Evolutionary conservation across 2,888 invertebrate species (phyloP).

Genomic region (Leucozona laternaria): DNA sequence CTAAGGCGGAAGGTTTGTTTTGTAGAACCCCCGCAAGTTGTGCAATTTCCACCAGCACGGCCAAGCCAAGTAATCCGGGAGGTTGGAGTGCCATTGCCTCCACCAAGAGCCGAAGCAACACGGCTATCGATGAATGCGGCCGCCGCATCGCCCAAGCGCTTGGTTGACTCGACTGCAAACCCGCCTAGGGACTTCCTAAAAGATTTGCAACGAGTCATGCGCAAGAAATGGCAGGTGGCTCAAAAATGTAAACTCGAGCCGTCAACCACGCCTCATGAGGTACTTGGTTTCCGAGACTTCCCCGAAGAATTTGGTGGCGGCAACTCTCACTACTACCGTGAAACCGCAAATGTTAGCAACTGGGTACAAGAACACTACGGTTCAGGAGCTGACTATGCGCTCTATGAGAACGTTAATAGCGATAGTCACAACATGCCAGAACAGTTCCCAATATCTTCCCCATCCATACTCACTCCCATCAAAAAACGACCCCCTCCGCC

Average conservation of each 20-base stretch:
- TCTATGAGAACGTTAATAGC: slow-evolving; percentile 90
- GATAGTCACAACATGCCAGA: slow-evolving; percentile 74
- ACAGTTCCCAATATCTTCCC: slow-evolving; percentile 67
- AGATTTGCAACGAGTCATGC: slow-evolving; percentile 95
- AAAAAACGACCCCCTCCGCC: slow-evolving; percentile 94
- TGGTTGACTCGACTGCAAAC: slow-evolving; percentile 89
- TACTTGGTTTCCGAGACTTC: slow-evolving; percentile 94
- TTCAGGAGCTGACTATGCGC: slow-evolving; percentile 81
- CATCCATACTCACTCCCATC: slow-evolving; percentile 80
- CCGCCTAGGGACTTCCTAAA: slow-evolving; percentile 93
- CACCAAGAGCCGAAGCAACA: slow-evolving; percentile 90
- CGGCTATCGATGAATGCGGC: slow-evolving; percentile 87
- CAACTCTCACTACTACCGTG: slow-evolving; percentile 82
- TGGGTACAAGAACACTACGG: slow-evolving; percentile 96
- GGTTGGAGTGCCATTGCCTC: slow-evolving; percentile 86
- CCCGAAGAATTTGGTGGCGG: slow-evolving; percentile 84
- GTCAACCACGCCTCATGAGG: slow-evolving; percentile 95
- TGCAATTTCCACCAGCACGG: slow-evolving; percentile 78
- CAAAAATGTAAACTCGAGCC: slow-evolving; percentile 95
- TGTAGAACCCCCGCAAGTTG: slow-evolving; percentile 81
- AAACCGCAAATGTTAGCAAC: slow-evolving; percentile 91
- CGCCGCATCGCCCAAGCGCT: slow-evolving; percentile 88
- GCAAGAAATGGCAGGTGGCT: slow-evolving; percentile 96
- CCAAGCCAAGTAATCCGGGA: slow-evolving; percentile 74
- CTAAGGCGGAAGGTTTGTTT: slow-evolving; percentile 84